Evolutionary conservation across 2,797 vertebrate species (phyloP), one percentile per base, ranked within the genome.

Genomic region (Melanotaenia nigrans): DNA sequence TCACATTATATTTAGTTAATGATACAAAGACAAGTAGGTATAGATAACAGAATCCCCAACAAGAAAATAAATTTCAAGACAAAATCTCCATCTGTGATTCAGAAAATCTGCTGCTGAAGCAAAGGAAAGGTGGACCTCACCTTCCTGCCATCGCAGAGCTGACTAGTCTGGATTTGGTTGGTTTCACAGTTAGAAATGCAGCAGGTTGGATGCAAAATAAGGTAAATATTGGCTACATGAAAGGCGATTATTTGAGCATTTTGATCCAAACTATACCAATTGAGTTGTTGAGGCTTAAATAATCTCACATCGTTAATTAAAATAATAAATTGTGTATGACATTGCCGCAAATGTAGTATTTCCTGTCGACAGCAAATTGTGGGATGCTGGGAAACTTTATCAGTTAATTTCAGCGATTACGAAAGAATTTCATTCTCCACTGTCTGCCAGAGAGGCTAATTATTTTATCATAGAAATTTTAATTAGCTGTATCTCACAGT

Each of bases 381-480:
- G 65, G 77, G 75, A 81, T 72, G 79, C 75, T 86, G 87, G 80
- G 83, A 90, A 90, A 85, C 82, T 90, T 91, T 93, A 94, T 94
- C 93, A 81, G 69, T 89, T 83, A 70, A 84, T 89, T 92, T 90
- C 79, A 89, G 86, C 78, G 83, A 93, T 93, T 85, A 88, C 59
- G 72, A 88, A 87, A 87, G 70, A 87, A 90, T 87, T 90, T 88
- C 73, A 81, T 66, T 89, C 76, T 70, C 85, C 83, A 87, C 93
- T 93, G 90, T 94, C 85, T 93, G 87, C 80, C 66, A 79, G 71
- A 81, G 74, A 91, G 82, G 86, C 89, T 94, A 95, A 95, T 94
- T 94, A 94, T 94, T 95, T 94, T 93, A 94, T 93, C 92, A 92
- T 71, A 80, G 54, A 86, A 90, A 89, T 93, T 93, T 93, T 93